phyloP scores from a whole-genome alignment of 2,113 vertebrate genomes.

The Tyto alba region DNA sequence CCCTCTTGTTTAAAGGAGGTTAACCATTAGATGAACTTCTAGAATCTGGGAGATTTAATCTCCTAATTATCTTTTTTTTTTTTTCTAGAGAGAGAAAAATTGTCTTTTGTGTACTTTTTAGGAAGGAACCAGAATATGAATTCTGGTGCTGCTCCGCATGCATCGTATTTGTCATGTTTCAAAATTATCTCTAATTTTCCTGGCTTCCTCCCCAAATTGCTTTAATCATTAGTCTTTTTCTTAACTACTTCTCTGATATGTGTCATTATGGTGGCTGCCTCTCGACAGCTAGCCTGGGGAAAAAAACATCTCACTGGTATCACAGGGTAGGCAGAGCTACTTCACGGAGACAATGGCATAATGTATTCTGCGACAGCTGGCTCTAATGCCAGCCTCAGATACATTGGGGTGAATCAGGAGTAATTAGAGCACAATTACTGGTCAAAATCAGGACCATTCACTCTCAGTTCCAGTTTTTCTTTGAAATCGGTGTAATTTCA shows the following conservation, averaged over 20 bases:
- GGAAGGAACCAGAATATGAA: not conserved
- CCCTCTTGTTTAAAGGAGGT: not conserved
- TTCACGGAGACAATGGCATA: not conserved
- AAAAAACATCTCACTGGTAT: not conserved
- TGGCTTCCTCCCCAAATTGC: not conserved
- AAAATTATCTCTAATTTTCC: conserved; percentile 31
- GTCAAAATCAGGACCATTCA: conserved; percentile 37
- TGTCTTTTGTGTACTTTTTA: not conserved
- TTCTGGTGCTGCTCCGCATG: not conserved
- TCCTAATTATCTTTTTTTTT: not conserved
- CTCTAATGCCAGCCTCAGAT: not conserved
- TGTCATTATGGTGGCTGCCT: not conserved
- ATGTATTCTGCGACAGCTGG: conserved; percentile 13
- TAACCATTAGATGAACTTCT: not conserved
- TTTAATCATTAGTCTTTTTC: conserved; percentile 34
- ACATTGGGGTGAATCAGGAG: conserved; percentile 6
- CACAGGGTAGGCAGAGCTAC: not conserved
- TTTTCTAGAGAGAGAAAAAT: not conserved
- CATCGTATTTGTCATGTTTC: not conserved
- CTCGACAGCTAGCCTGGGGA: not conserved
- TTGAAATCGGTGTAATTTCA: not conserved
- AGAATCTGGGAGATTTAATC: not conserved
- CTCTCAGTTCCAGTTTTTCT: not conserved
- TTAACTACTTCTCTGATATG: not conserved
- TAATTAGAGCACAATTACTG: conserved; percentile 25